A percentile compares a stretch with the other conserved stretches of the same genome.
phyloP scores from a whole-genome alignment of 1,140 invertebrate genomes.

The Scaptomyza montana region DNA sequence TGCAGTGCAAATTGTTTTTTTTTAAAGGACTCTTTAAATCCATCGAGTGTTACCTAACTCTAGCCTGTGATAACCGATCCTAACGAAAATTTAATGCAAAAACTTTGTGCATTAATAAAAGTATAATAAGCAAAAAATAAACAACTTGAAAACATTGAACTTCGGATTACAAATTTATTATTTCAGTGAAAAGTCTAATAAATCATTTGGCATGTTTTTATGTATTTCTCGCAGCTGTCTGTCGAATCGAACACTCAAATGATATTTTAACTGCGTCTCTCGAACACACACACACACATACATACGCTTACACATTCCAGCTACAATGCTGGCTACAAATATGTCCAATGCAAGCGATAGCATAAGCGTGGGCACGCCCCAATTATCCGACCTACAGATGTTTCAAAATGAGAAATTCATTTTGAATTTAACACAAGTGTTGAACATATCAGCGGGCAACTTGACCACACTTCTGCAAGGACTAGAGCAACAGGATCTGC shows the following conservation, averaged over 20 bases:
- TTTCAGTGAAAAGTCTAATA: background rate
- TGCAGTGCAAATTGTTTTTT: constrained; percentile 65
- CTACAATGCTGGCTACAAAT: constrained; percentile 62
- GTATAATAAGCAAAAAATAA: constrained; percentile 43
- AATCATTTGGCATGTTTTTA: constrained; percentile 18
- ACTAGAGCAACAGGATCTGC: constrained; percentile 52
- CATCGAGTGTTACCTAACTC: constrained; percentile 29
- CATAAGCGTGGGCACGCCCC: constrained; percentile 28
- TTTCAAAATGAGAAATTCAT: constrained; percentile 75
- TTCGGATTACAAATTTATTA: constrained; percentile 2
- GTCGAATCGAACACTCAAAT: constrained; percentile 19
- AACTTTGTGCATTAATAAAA: constrained; percentile 44
- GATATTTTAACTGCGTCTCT: constrained; percentile 17
- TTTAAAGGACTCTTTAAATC: constrained; percentile 23
- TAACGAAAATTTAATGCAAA: constrained; percentile 65
- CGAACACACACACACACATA: constrained; percentile 16
- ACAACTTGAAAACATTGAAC: constrained; percentile 13
- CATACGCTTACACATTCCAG: constrained; percentile 39
- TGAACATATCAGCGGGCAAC: constrained; percentile 78
- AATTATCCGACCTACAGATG: constrained; percentile 52
- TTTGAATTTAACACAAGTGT: constrained; percentile 77
- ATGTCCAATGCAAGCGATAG: constrained; percentile 25
- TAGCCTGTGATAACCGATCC: constrained; percentile 5
- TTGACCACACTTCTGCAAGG: constrained; percentile 68
- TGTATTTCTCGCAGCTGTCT: constrained; percentile 7